Evolutionary conservation across 2,113 vertebrate genomes (phyloP), one percentile per base, ranked within the genome.

Genomic region (Galbula dea): DNA sequence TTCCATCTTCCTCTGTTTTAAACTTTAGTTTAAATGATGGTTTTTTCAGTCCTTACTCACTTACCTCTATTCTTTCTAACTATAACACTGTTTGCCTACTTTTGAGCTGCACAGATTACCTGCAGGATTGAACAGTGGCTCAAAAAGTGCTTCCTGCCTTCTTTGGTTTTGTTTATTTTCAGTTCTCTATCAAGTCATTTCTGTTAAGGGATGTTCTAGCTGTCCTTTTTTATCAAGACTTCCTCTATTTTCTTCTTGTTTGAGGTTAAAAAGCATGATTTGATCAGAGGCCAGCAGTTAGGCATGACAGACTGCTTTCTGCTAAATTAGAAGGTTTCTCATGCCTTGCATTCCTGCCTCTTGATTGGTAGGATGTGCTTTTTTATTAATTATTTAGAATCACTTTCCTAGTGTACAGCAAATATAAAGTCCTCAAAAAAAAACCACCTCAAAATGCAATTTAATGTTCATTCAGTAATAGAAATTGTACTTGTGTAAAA

Each of bases 311-410:
- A 95, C 24, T 81, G 6, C 46, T 83, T 78, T 79, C 5, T 52
- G 55, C 29, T 80, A 89, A 94, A 88, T 80, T 80, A 92, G 73
- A 76, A 72, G 23, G 32, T 61, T 96, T 93, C 41, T 88, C 22
- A 65, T 51, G 57, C 66, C 72, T 67, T 63, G 19, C 27, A 39
- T 73, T 66, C 49, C 24, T 88, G 48, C 2, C 8, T 88, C 20
- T 82, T 76, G 58, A 93, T 82, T 93, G 76, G 69, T 69, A 81
- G 29, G 39, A 20, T 52, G 18, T 15, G 10, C 1, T 4, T 88
- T 91, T 92, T 90, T 32, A 93, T 95, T 92, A 84, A 93, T 92
- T 94, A 95, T 92, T 96, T 90, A 96, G 29, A 83, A 89, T 82
- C 10, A 58, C 16, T 62, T 93, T 68, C 68, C 36, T 34, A 72